phyloP scores from a whole-genome alignment of 2,888 invertebrate species.

The Biston betularia region DNA sequence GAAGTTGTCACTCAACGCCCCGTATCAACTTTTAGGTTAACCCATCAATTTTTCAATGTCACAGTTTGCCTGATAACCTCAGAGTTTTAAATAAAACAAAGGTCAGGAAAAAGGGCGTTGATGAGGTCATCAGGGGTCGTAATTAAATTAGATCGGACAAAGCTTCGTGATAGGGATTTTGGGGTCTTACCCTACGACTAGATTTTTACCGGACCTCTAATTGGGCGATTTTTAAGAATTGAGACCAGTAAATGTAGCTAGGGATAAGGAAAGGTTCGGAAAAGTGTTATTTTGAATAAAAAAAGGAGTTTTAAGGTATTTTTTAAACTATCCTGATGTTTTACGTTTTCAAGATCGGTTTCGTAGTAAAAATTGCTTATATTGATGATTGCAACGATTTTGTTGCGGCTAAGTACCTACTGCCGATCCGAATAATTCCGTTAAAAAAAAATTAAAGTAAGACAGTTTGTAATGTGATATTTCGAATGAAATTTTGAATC shows the following conservation, averaged over 20 bases:
- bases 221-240: constrained; percentile 11
- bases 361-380: too few relatives aligned
- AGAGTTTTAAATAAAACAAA: constrained; percentile 64
- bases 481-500: too few relatives aligned
- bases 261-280: too few relatives aligned
- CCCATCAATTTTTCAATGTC: constrained; percentile 61
- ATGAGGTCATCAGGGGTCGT: constrained; percentile 71
- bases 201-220: constrained; percentile 19
- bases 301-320: too few relatives aligned
- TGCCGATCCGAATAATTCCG: too few relatives aligned
- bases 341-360: too few relatives aligned
- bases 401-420: too few relatives aligned
- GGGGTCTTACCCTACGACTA: constrained; percentile 14
- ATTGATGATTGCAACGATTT: too few relatives aligned
- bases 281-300: too few relatives aligned
- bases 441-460: too few relatives aligned
- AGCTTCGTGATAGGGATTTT: constrained; percentile 29
- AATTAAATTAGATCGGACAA: constrained; percentile 67
- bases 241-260: background rate
- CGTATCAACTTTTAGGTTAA: constrained; percentile 44
- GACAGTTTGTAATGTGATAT: too few relatives aligned
- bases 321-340: too few relatives aligned
- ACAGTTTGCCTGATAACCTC: constrained; percentile 54
- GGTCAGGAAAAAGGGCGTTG: constrained; percentile 62
- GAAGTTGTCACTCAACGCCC: constrained; percentile 33